A percentile compares a stretch with the other conserved stretches of the same genome.
Conservation (phyloP, 92 coral and sea anemone genomes). For the Epizoanthus scotinus region DNA sequence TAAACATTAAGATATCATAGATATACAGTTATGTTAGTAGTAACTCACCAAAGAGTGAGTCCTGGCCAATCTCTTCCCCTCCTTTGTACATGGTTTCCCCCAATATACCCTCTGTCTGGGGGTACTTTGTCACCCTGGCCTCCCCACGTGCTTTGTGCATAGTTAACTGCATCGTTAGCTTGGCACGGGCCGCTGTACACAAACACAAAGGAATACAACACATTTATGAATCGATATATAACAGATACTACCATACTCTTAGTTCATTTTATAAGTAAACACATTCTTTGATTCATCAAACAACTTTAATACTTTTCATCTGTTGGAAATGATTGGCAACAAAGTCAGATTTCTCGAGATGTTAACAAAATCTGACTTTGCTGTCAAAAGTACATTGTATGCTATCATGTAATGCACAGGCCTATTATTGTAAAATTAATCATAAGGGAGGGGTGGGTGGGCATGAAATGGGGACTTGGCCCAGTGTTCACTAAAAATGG, state of each 20-base stretch:
- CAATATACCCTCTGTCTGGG: conserved; percentile 85
- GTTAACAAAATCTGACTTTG: background rate
- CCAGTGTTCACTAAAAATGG: no score
- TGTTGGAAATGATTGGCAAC: background rate
- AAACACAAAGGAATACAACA: background rate
- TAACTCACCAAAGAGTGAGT: conserved; percentile 84
- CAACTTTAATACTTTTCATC: background rate
- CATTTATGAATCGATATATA: background rate
- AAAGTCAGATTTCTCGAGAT: no score
- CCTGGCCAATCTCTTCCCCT: conserved; percentile 84
- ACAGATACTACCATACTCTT: no score
- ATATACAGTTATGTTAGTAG: no score
- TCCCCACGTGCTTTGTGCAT: conserved; percentile 96
- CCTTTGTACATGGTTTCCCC: conserved; percentile 94
- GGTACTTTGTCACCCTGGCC: conserved; percentile 76
- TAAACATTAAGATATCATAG: no score
- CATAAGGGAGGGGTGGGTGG: no score
- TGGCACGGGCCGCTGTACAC: conserved; percentile 89
- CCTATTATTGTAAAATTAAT: no score
- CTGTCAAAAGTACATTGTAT: no score
- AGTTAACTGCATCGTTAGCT: conserved; percentile 89
- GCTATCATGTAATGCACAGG: no score
- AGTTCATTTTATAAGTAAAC: no score
- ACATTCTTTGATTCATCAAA: no score
- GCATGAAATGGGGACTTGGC: no score